Base-by-base conservation (phyloP, 2,113 vertebrate species). In the Hydrolagus affinis region DNA sequence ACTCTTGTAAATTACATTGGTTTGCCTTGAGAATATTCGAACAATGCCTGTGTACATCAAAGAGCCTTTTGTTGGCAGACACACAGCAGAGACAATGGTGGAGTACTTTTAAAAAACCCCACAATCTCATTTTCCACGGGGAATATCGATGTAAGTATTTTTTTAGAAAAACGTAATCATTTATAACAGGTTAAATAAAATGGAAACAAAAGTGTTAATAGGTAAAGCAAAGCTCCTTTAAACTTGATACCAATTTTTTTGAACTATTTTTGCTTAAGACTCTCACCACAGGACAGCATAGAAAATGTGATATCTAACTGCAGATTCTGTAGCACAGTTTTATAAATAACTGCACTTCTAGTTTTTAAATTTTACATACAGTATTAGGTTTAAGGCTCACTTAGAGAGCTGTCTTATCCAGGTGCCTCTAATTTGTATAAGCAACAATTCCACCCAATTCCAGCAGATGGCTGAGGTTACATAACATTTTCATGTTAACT, bases 341-440 rank as follows among this genome's bases (percentile, higher is more conserved):
- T 17, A 19, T 17, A n/a, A 25, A 32, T 73, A 64, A 25, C 21
- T 15, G 21, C 4, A 62, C 56, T 23, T 25, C 62, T 19, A 64
- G 23, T 66, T 30, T 8, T 76, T 3, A 4, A 17, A 7, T n/a
- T n/a, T n/a, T n/a, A n/a, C n/a, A n/a, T n/a, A n/a, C n/a, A n/a
- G n/a, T 15, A 8, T 30, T 83, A 6, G 14, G 15, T 66, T 23
- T 83, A 57, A 83, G 66, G 59, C 21, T 62, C 25, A 62, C 11
- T 80, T 62, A 0, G 23, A 66, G 25, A 77, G 60, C 19, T 11
- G 19, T 25, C 8, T 83, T 17, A 64, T 78, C 6, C 19, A 25
- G 25, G n/a, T 78, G 76, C 15, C 23, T 78, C 57, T 12, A 78
- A 78, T 78, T 83, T 74, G 10, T 15, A 44, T 28, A 72, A 72